phyloP scores from a whole-genome alignment of 2,797 vertebrate species.

The Eleutherodactylus coqui region DNA sequence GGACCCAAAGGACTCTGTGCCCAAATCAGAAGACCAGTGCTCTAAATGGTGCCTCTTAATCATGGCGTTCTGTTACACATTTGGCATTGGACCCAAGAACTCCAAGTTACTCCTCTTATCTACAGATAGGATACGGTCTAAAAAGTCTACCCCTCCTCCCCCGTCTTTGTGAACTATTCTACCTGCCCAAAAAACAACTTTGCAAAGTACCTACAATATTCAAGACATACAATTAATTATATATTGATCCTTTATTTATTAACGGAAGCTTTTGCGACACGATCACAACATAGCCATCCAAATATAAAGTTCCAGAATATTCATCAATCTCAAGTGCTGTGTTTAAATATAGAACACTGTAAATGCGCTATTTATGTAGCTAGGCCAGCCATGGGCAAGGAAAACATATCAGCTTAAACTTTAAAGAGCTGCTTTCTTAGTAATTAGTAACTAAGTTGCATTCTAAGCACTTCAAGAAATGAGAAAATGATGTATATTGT shows the following conservation, averaged over 20 bases:
- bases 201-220: background rate
- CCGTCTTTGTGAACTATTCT: background rate
- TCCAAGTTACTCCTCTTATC: background rate
- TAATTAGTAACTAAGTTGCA: constrained; percentile 11
- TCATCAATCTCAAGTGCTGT: constrained; percentile 40
- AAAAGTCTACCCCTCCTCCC: background rate
- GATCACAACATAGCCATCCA: background rate
- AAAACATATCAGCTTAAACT: background rate
- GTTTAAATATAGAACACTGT: constrained; percentile 47
- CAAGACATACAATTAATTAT: constrained; percentile 12
- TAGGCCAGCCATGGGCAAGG: background rate
- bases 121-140: background rate
- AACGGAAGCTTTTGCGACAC: background rate
- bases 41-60: background rate
- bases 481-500: background rate
- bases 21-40: background rate
- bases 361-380: constrained; percentile 45
- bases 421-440: background rate
- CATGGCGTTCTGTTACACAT: background rate
- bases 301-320: constrained; percentile 45
- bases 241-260: constrained; percentile 43
- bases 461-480: background rate
- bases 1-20: background rate
- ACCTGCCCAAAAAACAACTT: background rate
- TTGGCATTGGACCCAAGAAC: background rate